Conservation (phyloP, 2,888 invertebrate species). For the Stenodema calcarata region DNA sequence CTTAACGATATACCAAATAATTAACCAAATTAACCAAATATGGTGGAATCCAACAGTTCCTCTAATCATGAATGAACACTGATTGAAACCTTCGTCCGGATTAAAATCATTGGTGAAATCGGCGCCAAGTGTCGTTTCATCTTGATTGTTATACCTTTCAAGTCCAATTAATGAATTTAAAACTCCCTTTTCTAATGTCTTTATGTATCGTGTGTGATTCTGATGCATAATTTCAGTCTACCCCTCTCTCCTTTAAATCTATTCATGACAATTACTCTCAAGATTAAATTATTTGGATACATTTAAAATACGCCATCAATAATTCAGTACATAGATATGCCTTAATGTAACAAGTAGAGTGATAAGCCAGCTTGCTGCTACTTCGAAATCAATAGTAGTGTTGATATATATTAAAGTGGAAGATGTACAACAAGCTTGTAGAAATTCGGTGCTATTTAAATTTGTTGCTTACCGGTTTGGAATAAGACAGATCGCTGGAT, state of each 20-base stretch:
- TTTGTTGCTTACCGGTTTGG: constrained; percentile 53
- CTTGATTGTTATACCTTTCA: too few species aligned
- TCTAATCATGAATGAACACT: too few species aligned
- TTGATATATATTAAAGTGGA: neutral
- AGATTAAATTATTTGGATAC: neutral
- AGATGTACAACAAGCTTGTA: neutral
- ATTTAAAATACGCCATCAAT: neutral
- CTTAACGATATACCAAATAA: too few species aligned
- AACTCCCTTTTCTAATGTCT: neutral
- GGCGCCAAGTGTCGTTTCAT: too few species aligned
- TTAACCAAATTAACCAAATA: too few species aligned
- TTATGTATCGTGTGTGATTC: neutral
- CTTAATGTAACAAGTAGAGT: neutral
- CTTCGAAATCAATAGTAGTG: neutral
- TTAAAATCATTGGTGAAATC: too few species aligned
- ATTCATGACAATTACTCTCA: neutral
- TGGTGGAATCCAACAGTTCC: too few species aligned
- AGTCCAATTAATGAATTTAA: neutral
- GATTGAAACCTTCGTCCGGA: too few species aligned
- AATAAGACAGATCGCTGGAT: constrained; percentile 52
- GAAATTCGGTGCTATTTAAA: neutral
- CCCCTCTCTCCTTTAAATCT: neutral
- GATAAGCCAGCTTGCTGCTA: constrained; percentile 4
- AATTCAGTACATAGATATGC: neutral
- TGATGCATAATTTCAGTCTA: neutral